phyloP scores from a whole-genome alignment of 2,888 invertebrate genomes.

The Peribatodes rhomboidaria region DNA sequence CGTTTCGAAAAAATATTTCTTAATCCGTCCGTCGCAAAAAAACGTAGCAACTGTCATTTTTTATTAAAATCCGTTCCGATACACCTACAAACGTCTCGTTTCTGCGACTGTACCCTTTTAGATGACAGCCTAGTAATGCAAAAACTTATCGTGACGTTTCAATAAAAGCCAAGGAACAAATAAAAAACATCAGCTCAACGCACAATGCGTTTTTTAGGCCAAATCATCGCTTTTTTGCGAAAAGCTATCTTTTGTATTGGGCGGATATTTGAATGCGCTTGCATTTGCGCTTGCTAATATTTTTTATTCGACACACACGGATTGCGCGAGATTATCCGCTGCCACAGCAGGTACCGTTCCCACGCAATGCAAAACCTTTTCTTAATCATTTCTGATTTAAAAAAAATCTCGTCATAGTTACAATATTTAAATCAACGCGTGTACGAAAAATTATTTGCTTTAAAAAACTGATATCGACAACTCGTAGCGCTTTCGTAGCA shows the following conservation, averaged over 20 bases:
- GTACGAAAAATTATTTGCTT: neutral
- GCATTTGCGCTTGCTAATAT: slow-evolving; percentile 57
- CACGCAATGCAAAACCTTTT: slow-evolving; percentile 25
- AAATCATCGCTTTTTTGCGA: slow-evolving; percentile 42
- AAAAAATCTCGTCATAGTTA: neutral
- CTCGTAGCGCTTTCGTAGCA: slow-evolving; percentile 49
- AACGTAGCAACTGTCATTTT: slow-evolving; percentile 62
- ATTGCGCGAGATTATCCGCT: slow-evolving; percentile 52
- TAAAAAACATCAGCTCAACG: slow-evolving; percentile 28
- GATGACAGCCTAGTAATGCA: slow-evolving; percentile 46
- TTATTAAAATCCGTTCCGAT: slow-evolving; percentile 52
- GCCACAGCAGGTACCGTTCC: slow-evolving; percentile 30
- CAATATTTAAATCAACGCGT: neutral
- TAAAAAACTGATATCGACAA: neutral
- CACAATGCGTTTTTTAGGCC: slow-evolving; percentile 45
- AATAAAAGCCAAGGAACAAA: slow-evolving; percentile 54
- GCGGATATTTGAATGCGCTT: slow-evolving; percentile 59
- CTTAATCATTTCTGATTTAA: neutral
- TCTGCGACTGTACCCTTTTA: slow-evolving; percentile 66
- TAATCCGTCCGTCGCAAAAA: slow-evolving; percentile 56
- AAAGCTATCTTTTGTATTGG: slow-evolving; percentile 48
- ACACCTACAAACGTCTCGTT: slow-evolving; percentile 41
- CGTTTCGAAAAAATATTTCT: slow-evolving; percentile 41
- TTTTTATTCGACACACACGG: slow-evolving; percentile 55
- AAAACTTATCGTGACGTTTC: slow-evolving; percentile 65